phyloP scores from a whole-genome alignment of 2,113 vertebrate species.

The Cavia aperea region DNA sequence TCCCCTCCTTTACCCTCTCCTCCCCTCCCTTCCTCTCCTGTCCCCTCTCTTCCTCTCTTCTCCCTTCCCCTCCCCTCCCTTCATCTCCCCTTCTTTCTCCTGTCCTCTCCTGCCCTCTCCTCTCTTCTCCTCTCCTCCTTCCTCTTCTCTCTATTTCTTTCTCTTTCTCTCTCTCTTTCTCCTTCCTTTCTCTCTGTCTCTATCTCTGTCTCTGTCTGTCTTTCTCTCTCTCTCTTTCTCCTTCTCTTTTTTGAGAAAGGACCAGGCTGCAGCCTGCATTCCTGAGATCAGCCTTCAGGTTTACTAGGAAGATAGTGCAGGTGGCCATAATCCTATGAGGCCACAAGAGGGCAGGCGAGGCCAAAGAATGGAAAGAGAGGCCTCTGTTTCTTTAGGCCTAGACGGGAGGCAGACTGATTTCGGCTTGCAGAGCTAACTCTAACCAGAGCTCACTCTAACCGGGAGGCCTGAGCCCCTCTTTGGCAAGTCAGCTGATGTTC shows the following conservation, averaged over 20 bases:
- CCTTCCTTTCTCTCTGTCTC: too few species aligned
- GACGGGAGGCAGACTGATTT: not conserved
- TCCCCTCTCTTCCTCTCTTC: too few species aligned
- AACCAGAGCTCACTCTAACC: not conserved
- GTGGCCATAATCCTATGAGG: not conserved
- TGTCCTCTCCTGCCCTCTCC: too few species aligned
- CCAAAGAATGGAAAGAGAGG: not conserved
- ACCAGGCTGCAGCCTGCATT: not conserved
- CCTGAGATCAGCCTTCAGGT: fast-evolving
- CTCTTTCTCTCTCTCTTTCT: too few species aligned
- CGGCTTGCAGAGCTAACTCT: not conserved
- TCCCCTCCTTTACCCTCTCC: too few species aligned
- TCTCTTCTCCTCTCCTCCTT: too few species aligned
- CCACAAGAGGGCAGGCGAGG: constrained; percentile 68
- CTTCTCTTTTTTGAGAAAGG: not conserved
- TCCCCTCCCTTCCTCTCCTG: too few species aligned
- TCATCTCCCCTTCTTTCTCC: too few species aligned
- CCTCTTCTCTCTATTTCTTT: too few species aligned
- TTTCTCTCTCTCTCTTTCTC: too few species aligned
- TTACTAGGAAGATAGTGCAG: not conserved
- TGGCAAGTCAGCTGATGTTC: not conserved
- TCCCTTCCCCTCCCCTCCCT: too few species aligned
- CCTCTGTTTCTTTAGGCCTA: not conserved
- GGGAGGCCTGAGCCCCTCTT: not conserved
- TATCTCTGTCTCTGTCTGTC: too few species aligned